phyloP scores from a whole-genome alignment of 1,140 invertebrate species.

The Atta cephalotes region DNA sequence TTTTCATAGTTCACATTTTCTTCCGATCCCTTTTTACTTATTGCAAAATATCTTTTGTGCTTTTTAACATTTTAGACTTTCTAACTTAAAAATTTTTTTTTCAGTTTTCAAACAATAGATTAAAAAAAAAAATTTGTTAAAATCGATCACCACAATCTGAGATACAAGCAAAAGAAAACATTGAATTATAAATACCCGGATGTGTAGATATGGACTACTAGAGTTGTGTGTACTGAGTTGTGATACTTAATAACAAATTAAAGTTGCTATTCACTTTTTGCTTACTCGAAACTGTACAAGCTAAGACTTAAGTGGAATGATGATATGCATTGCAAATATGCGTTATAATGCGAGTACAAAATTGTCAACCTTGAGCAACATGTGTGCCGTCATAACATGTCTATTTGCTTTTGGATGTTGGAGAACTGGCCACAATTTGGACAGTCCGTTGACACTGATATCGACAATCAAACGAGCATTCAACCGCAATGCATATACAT shows the following conservation, averaged over 20 bases:
- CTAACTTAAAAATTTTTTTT: too few relatives aligned
- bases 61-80: too few relatives aligned
- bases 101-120: too few relatives aligned
- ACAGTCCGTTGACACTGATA: conserved; percentile 53
- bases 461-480: conserved; percentile 49
- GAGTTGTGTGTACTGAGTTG: too few relatives aligned
- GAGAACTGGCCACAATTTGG: conserved; percentile 26
- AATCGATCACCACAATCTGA: too few relatives aligned
- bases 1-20: too few relatives aligned
- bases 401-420: background rate
- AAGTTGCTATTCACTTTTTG: background rate
- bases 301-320: background rate
- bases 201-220: too few relatives aligned
- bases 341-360: background rate
- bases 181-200: too few relatives aligned
- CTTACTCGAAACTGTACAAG: background rate
- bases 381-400: background rate
- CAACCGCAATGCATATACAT: conserved; percentile 56
- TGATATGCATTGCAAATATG: background rate
- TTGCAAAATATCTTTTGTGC: too few relatives aligned
- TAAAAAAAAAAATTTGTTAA: too few relatives aligned
- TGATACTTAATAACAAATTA: background rate
- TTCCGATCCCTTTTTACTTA: too few relatives aligned
- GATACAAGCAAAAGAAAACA: too few relatives aligned
- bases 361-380: conserved; percentile 33